Conservation (phyloP, 2,888 invertebrate genomes). For the Meiosimyza decipiens region DNA sequence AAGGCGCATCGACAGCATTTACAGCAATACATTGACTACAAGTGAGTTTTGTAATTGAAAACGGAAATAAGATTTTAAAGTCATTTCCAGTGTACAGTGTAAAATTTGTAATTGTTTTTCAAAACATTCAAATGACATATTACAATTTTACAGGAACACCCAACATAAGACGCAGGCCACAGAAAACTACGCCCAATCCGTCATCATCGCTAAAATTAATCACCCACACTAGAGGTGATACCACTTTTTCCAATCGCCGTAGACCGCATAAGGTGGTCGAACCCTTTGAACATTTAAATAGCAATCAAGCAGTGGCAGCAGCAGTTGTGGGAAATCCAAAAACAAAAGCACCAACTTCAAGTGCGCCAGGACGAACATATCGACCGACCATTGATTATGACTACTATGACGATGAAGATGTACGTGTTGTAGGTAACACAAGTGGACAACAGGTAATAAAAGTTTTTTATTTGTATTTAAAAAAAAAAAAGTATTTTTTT, state of each 20-base stretch:
- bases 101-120: background rate
- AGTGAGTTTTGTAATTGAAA: conserved; percentile 45
- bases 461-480: too few relatives aligned
- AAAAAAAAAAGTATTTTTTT: too few relatives aligned
- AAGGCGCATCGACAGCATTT: conserved; percentile 46
- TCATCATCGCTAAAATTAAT: conserved; percentile 40
- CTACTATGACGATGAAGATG: conserved; percentile 76
- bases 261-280: conserved; percentile 58
- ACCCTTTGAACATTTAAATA: conserved; percentile 58
- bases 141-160: conserved; percentile 48
- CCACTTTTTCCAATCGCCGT: conserved; percentile 56
- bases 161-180: conserved; percentile 50
- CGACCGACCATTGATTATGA: conserved; percentile 72
- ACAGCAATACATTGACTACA: conserved; percentile 36
- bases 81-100: background rate
- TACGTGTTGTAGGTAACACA: conserved; percentile 69
- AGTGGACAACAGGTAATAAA: conserved; percentile 65
- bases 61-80: conserved; percentile 23
- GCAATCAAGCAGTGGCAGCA: conserved; percentile 30
- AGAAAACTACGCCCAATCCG: conserved; percentile 52
- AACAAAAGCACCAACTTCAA: conserved; percentile 37
- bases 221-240: conserved; percentile 26
- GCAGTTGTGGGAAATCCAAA: conserved; percentile 33
- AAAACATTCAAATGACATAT: background rate
- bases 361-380: conserved; percentile 53